phyloP scores from a whole-genome alignment of 2,888 invertebrate genomes.

The Melinopterus prodromus region DNA sequence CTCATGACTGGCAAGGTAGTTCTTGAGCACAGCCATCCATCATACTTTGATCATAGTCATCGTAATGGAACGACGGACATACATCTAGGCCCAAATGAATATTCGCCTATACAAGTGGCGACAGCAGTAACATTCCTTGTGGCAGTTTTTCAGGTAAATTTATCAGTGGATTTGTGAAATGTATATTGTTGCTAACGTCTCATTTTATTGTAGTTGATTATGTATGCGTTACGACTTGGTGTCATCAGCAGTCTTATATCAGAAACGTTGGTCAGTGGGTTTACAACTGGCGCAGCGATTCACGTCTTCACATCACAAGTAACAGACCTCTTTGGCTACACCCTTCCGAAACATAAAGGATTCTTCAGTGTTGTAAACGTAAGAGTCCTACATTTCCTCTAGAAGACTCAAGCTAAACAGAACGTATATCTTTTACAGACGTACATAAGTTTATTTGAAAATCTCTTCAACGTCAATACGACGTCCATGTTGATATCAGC shows the following conservation, averaged over 20 bases:
- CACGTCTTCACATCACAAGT: constrained; percentile 77
- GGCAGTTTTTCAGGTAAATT: constrained; percentile 77
- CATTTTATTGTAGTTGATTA: constrained; percentile 64
- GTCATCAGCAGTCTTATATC: constrained; percentile 68
- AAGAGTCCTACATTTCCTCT: constrained; percentile 47
- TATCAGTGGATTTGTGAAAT: neutral
- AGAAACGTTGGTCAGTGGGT: constrained; percentile 74
- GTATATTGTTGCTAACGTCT: neutral
- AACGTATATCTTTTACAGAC: constrained; percentile 26
- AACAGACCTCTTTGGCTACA: constrained; percentile 69
- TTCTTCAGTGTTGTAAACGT: constrained; percentile 69
- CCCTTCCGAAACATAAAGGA: constrained; percentile 65
- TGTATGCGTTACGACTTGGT: constrained; percentile 70
- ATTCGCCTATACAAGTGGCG: constrained; percentile 72
- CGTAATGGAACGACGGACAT: constrained; percentile 41
- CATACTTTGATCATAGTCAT: constrained; percentile 44
- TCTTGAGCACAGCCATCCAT: constrained; percentile 55
- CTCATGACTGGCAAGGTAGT: constrained; percentile 91
- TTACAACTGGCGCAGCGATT: constrained; percentile 76
- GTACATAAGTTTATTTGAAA: constrained; percentile 33
- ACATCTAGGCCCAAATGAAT: constrained; percentile 40
- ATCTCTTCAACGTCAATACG: constrained; percentile 28
- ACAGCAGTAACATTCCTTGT: constrained; percentile 79
- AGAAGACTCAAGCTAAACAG: neutral
- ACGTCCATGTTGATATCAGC: constrained; percentile 62